These are phyloP conservation scores for Ancistrus triradiatus DNA, from an alignment of 2,113 vertebrate species.

Conservation along the genomic window DNA sequence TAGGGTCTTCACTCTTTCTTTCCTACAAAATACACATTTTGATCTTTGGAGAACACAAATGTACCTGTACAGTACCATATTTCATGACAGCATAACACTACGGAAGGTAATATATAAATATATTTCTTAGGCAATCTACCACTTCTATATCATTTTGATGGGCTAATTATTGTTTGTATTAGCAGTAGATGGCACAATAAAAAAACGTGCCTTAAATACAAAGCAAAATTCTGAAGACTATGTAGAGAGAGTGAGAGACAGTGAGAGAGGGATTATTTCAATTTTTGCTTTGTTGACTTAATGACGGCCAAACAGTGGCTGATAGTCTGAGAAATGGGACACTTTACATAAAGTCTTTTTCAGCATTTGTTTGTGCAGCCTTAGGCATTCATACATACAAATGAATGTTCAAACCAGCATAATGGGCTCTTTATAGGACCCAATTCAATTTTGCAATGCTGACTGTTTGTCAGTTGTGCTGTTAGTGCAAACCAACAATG, in stretches of 20 bases:
- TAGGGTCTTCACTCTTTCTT: too few relatives aligned
- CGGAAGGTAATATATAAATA: too few relatives aligned
- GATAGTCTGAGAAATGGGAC: slow-evolving; percentile 20
- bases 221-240: too few relatives aligned
- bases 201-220: too few relatives aligned
- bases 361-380: slow-evolving; percentile 22
- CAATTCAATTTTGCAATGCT: slow-evolving; percentile 23
- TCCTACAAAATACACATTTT: too few relatives aligned
- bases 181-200: too few relatives aligned
- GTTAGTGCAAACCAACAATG: slow-evolving; percentile 12
- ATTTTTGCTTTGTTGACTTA: slow-evolving; percentile 7
- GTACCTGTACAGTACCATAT: too few relatives aligned
- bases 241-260: not conserved
- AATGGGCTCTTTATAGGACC: slow-evolving; percentile 33
- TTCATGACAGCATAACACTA: too few relatives aligned
- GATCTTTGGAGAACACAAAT: too few relatives aligned
- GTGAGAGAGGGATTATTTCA: not conserved
- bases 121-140: too few relatives aligned
- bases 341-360: slow-evolving; percentile 18
- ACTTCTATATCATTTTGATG: not conserved
- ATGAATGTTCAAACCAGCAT: slow-evolving; percentile 33
- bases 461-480: slow-evolving; percentile 24
- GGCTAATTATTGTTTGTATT: not conserved
- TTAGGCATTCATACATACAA: slow-evolving; percentile 25
- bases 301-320: slow-evolving; percentile 9